These are phyloP conservation scores for Patiria miniata DNA, from an alignment of 35 echinoderm and acorn worm genomes.

Conservation along the genomic window DNA sequence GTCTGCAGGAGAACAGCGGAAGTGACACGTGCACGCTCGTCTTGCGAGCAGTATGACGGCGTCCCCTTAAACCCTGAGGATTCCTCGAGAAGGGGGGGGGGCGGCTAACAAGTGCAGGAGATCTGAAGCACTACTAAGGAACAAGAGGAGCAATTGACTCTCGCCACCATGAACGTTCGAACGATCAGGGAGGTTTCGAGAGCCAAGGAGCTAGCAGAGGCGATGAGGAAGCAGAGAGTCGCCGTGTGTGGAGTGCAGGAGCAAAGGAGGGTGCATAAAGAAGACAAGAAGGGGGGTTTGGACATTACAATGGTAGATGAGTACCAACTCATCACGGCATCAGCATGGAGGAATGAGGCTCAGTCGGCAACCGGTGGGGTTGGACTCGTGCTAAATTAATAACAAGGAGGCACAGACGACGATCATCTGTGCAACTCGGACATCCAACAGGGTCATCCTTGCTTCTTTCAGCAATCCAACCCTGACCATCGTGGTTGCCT, in stretches of 20 bases:
- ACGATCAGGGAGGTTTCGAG: constrained; percentile 5
- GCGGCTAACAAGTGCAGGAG: neutral
- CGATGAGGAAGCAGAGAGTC: constrained; percentile 9
- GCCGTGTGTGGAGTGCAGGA: neutral
- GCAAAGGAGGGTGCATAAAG: neutral
- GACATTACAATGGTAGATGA: constrained; percentile 11
- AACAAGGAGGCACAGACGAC: neutral
- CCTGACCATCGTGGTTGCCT: constrained; percentile 6
- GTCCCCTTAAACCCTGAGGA: neutral
- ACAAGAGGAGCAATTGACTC: constrained; percentile 5
- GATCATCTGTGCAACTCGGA: constrained; percentile 10
- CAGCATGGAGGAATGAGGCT: constrained; percentile 9
- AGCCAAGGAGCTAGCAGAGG: neutral
- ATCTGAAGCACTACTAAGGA: constrained; percentile 10
- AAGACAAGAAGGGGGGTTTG: neutral
- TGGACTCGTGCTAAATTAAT: neutral
- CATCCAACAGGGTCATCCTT: neutral
- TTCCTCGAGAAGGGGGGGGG: constrained; percentile 8
- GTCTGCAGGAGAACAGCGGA: neutral
- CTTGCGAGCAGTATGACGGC: constrained; percentile 9
- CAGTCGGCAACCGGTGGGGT: neutral
- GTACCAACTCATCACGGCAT: neutral
- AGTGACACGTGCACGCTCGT: neutral
- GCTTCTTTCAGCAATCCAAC: constrained; percentile 6
- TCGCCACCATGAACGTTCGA: constrained; percentile 3